Conservation (phyloP, 2,888 invertebrate species). For the Micoletzkya japonica region DNA sequence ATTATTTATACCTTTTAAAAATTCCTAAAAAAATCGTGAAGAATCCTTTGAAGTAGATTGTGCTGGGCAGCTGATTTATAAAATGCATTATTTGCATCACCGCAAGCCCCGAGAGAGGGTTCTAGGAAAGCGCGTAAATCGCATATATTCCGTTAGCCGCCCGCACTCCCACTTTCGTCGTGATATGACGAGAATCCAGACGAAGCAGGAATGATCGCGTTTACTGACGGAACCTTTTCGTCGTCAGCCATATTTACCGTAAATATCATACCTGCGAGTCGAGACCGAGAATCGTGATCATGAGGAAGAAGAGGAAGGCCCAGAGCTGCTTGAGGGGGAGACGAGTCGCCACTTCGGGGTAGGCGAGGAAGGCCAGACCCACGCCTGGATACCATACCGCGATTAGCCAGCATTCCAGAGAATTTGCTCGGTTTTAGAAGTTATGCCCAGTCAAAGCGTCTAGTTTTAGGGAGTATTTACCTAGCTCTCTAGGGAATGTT, state of each 20-base stretch:
- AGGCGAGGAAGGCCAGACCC: constrained; percentile 65
- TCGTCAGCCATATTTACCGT: no score
- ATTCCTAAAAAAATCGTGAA: no score
- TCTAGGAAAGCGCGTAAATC: no score
- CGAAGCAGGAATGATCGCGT: background rate
- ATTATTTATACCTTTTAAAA: no score
- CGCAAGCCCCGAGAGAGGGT: no score
- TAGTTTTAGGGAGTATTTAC: background rate
- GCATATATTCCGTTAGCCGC: background rate
- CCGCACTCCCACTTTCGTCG: background rate
- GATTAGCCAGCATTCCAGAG: no score
- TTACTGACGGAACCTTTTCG: no score
- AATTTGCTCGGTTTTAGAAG: background rate
- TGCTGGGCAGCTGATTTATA: no score
- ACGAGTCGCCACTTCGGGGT: constrained; percentile 65
- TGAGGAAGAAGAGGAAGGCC: constrained; percentile 64
- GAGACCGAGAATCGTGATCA: constrained; percentile 62
- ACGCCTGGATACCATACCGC: constrained; percentile 56
- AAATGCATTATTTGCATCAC: no score
- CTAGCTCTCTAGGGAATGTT: background rate
- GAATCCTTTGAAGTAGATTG: no score
- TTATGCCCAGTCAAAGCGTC: background rate
- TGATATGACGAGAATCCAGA: background rate
- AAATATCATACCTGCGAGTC: constrained; percentile 52
- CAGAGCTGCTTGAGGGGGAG: constrained; percentile 64